Base-by-base conservation (phyloP, 2,797 vertebrate genomes). In the Coregonus ussuriensis region DNA sequence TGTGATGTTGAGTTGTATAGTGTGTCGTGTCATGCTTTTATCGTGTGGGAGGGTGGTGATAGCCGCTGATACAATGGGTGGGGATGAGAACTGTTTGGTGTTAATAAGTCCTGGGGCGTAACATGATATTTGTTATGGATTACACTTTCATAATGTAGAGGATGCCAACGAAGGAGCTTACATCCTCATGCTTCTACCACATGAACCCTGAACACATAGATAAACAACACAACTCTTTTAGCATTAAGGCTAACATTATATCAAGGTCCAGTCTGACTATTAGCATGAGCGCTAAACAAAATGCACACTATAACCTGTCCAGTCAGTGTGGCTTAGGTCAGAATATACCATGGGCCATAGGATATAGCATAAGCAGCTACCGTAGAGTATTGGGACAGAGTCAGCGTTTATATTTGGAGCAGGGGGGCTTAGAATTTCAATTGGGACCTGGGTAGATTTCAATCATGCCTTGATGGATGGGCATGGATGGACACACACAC, bases 341-440 rank as follows among this genome's bases (percentile, higher is more conserved):
- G 4, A 54, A 54, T 18, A 11, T 11, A 70, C 37, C 29, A 29
- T 21, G 63, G 29, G n/a, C 29, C 2, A 25, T 25, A 65, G 21
- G 62, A 65, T 29, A 29, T 25, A 63, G 59, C 3, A 63, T 13
- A 7, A 15, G 13, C 5, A 15, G 51, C 11, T 31, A 72, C 52
- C 31, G 16, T 16, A 3, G 0, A 6, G 21, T 35, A 16, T 71
- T 29, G 51, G 71, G 33, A 2, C 14, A 31, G 31, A 54, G 51
- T 41, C 29, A 51, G 51, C 6, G 15, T 72, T 56, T 72, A 18
- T 33, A 72, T 72, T 72, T 72, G 71, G 21, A 52, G 6, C 51
- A 72, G 25, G 25, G 4, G 51, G 51, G 16, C 70, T 52, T 72
- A 29, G 47, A 54, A 31, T 54, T 54, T 72, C 70, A 72, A 72